These are phyloP conservation scores for Tuta absoluta DNA, from an alignment of 2,888 invertebrate species.

Conservation along the genomic window DNA sequence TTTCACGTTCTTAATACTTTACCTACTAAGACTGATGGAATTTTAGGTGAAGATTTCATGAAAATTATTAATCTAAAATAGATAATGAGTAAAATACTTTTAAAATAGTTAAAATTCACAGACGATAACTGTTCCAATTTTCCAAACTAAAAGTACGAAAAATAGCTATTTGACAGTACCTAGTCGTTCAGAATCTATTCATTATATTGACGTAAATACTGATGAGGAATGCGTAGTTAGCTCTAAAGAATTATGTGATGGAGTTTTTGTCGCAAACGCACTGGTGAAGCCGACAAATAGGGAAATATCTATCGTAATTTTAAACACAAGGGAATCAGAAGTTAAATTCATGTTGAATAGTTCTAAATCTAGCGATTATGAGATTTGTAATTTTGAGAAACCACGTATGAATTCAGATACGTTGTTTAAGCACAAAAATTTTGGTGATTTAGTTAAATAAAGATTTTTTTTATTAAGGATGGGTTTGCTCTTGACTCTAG, in stretches of 20 bases:
- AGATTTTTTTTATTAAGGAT: no score
- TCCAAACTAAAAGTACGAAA: no score
- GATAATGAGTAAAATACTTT: slow-evolving; percentile 1
- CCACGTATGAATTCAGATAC: slow-evolving; percentile 29
- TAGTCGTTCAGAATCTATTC: slow-evolving; percentile 33
- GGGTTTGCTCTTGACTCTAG: no score
- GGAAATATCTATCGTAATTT: no score
- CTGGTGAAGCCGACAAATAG: slow-evolving; percentile 31
- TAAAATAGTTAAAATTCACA: background rate
- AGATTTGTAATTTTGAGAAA: no score
- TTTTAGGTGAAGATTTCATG: no score
- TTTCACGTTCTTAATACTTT: no score
- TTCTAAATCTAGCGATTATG: no score
- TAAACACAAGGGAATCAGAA: no score
- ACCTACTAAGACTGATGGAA: no score
- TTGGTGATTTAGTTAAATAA: slow-evolving; percentile 31
- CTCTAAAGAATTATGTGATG: slow-evolving; percentile 31
- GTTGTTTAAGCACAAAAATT: slow-evolving; percentile 33
- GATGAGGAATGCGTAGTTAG: slow-evolving; percentile 32
- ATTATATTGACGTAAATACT: slow-evolving; percentile 32
- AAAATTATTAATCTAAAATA: background rate
- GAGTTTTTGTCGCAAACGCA: slow-evolving; percentile 33
- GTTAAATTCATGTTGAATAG: no score
- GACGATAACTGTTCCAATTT: no score
- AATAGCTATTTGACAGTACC: slow-evolving; percentile 24